Conservation (phyloP, 2,113 vertebrate genomes). For the Melanotaenia duboulayi region DNA sequence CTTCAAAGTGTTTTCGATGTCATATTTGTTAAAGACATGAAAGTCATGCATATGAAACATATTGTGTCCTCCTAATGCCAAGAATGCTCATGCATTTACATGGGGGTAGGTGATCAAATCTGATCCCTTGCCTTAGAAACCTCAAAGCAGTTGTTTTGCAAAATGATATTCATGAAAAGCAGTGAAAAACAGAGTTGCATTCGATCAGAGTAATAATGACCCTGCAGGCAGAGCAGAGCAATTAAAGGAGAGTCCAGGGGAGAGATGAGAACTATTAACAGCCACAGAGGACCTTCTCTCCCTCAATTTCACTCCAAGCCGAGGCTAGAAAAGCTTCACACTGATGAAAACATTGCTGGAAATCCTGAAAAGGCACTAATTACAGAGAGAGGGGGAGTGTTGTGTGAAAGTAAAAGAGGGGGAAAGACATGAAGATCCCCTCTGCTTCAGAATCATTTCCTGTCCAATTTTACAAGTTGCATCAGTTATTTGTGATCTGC, state of each 20-base stretch:
- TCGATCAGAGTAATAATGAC: conserved; percentile 80
- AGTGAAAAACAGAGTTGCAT: conserved; percentile 71
- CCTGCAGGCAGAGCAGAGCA: conserved; percentile 79
- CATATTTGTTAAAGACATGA: conserved; percentile 46
- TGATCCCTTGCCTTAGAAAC: conserved; percentile 60
- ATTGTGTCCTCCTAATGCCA: conserved; percentile 61
- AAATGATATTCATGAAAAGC: conserved; percentile 78
- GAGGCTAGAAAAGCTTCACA: conserved; percentile 46
- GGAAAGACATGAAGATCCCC: conserved; percentile 60
- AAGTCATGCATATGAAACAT: conserved; percentile 53
- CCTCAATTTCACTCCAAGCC: conserved; percentile 39
- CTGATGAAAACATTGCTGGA: conserved; percentile 75
- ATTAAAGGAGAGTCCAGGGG: conserved; percentile 79
- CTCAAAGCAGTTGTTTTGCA: conserved; percentile 75
- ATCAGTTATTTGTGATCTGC: conserved; percentile 78
- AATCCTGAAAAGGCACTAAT: conserved; percentile 78
- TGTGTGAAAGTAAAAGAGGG: conserved; percentile 6
- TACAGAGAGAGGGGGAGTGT: conserved; percentile 46
- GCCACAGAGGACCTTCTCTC: conserved; percentile 73
- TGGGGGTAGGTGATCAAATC: conserved; percentile 59
- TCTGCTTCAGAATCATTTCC: conserved; percentile 74
- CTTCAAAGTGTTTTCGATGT: conserved; percentile 66
- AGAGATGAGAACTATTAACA: conserved; percentile 80
- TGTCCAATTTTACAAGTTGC: conserved; percentile 79
- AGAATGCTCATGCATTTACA: conserved; percentile 42